Percentiles rank a stretch among this genome's conserved stretches.
phyloP scores from a whole-genome alignment of 2,797 vertebrate species.

The Eurystomus glaucurus region DNA sequence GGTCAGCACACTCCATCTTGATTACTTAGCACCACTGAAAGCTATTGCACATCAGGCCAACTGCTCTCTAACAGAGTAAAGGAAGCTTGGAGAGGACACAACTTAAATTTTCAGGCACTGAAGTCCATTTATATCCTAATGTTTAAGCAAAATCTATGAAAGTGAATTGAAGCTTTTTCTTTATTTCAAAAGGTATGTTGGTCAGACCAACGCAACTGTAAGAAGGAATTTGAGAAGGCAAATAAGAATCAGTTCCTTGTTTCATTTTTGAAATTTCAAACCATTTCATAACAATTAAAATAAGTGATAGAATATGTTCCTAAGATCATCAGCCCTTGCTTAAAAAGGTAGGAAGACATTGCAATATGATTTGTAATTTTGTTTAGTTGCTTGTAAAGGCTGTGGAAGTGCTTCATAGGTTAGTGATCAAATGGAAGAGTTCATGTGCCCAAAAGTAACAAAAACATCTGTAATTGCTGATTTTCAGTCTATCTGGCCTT shows the following conservation, averaged over 20 bases:
- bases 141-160: not conserved
- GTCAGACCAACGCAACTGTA: not conserved
- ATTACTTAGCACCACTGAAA: not conserved
- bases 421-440: not conserved
- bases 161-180: not conserved
- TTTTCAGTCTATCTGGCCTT: not conserved
- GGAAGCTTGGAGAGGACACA: not conserved
- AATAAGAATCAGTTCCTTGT: not conserved
- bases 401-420: not conserved
- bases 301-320: not conserved
- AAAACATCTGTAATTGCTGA: not conserved
- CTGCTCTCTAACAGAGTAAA: not conserved
- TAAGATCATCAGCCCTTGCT: not conserved
- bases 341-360: not conserved
- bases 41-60: rapidly evolving
- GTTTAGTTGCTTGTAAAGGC: not conserved
- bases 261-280: not conserved
- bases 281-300: not conserved
- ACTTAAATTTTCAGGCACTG: not conserved
- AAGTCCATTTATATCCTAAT: not conserved
- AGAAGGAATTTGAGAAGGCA: not conserved
- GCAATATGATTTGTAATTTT: not conserved
- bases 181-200: not conserved
- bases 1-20: not conserved
- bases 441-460: not conserved